Evolutionary conservation across 2,797 vertebrate species (phyloP), one percentile per base, ranked within the genome.

Genomic region (Taeniopygia guttata): DNA sequence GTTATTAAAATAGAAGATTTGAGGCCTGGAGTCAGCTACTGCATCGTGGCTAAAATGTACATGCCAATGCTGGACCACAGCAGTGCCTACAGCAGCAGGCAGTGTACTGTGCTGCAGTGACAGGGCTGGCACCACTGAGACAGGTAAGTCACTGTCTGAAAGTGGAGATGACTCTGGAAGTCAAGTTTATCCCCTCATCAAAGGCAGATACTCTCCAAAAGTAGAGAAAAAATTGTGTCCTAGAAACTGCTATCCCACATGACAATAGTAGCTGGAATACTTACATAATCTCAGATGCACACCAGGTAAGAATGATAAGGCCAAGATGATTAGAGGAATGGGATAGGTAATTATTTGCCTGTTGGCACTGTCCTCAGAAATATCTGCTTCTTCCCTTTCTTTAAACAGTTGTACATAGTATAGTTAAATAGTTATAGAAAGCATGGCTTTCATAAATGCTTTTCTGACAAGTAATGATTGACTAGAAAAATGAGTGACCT

Each of bases 31-130:
- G 60, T 95, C 58, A 91, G 81, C 55, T 97, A 97, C 89, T 98
- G 97, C 30, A 0, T 97, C 1, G 13, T 74, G 56, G 97, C 97
- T 26, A 97, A 95, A 77, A 91, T 58, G 0, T 96, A 97, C 0
- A 29, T 93, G 68, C 96, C 93, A 2, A 1, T 42, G 42, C 78
- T 97, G 68, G 94, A 84, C 93, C 93, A 70, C 74, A 96, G 94
- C 82, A 97, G 98, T 16, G 73, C n/a, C 25, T 96, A 96, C 93
- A 97, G 97, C 83, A 58, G 63, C 81, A 76, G 93, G 59, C 93
- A 67, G 12, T 97, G 97, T 40, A 80, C 90, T 0, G 5, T 80
- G 69, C 66, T 78, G 27, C 69, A 87, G 29, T 97, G 93, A 97
- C 46, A n/a, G 11, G 23, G 38, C 14, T 23, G 45, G 29, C 19